Evolutionary conservation across 1,140 invertebrate species (phyloP).

Genomic region (Hycleus cichorii): DNA sequence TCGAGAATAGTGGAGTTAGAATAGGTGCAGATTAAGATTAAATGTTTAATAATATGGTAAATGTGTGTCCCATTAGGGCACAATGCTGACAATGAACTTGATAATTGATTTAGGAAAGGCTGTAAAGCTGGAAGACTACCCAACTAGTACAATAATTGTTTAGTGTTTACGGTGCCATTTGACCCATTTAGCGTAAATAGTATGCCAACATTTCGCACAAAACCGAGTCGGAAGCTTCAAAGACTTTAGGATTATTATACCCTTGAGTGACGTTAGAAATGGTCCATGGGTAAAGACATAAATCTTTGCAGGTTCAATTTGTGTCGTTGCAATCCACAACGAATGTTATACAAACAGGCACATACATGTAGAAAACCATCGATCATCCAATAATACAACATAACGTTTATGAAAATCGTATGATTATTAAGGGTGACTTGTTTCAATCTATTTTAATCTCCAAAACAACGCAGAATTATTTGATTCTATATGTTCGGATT

Average conservation of each 20-base stretch:
- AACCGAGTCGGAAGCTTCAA: slow-evolving; percentile 2
- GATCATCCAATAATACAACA: neutral
- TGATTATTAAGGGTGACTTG: too few species aligned
- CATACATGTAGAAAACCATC: slow-evolving; percentile 11
- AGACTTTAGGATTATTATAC: slow-evolving; percentile 19
- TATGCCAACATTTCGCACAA: slow-evolving; percentile 21
- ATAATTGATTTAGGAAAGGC: slow-evolving; percentile 16
- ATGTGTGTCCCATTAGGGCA: slow-evolving; percentile 5
- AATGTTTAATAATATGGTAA: too few species aligned
- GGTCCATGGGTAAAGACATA: slow-evolving; percentile 5
- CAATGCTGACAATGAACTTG: slow-evolving; percentile 13
- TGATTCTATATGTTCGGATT: too few species aligned
- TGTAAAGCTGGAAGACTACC: slow-evolving; percentile 10
- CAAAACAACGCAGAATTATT: too few species aligned
- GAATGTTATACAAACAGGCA: neutral
- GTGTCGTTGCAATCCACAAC: slow-evolving; percentile 8
- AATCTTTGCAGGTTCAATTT: slow-evolving; percentile 11
- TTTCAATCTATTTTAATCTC: too few species aligned
- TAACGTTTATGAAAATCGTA: too few species aligned
- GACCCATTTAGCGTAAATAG: slow-evolving; percentile 21
- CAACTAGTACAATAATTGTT: slow-evolving; percentile 21
- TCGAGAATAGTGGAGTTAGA: too few species aligned
- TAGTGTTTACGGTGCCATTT: slow-evolving; percentile 18
- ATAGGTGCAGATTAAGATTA: too few species aligned
- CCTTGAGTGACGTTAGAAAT: slow-evolving; percentile 22